Conservation (phyloP, 1,140 invertebrate genomes). For the Ptiloglossa arizonensis region DNA sequence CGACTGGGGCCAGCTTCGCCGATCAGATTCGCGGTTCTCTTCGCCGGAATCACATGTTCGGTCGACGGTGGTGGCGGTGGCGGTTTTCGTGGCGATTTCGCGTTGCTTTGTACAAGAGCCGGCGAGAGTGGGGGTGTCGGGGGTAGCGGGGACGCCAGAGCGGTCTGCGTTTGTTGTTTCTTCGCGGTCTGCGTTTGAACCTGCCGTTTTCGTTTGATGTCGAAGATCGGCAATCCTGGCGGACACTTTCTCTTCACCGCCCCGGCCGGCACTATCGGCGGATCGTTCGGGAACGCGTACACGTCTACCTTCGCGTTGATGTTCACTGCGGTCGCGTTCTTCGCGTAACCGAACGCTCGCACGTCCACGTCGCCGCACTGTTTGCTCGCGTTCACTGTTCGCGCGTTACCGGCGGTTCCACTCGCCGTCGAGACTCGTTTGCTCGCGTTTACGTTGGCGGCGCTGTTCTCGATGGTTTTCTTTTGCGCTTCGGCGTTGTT, state of each 20-base stretch:
- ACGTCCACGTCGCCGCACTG: slow-evolving; percentile 32
- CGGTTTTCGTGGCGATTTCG: slow-evolving; percentile 23
- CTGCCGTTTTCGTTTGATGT: slow-evolving; percentile 62
- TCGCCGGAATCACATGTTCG: slow-evolving; percentile 40
- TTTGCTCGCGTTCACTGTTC: slow-evolving; percentile 37
- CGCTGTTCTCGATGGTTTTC: slow-evolving; percentile 41
- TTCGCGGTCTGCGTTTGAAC: slow-evolving; percentile 25
- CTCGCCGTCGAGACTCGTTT: slow-evolving; percentile 5
- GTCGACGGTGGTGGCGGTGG: too few species aligned
- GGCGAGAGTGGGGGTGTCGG: not conserved
- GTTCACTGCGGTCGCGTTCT: slow-evolving; percentile 5
- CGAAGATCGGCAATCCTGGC: slow-evolving; percentile 74
- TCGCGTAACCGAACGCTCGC: slow-evolving; percentile 16
- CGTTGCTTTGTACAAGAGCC: not conserved
- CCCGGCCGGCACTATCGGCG: slow-evolving; percentile 64
- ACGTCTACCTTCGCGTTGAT: slow-evolving; percentile 68
- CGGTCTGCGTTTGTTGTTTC: not conserved
- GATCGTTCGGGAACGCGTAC: slow-evolving; percentile 72
- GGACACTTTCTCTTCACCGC: slow-evolving; percentile 77
- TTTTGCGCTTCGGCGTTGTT: slow-evolving; percentile 30
- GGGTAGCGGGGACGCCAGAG: not conserved
- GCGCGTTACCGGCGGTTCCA: slow-evolving; percentile 32
- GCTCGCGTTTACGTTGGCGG: slow-evolving; percentile 19
- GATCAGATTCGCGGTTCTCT: slow-evolving; percentile 5
- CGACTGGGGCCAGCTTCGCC: slow-evolving; percentile 41